Conservation (phyloP, 1,140 invertebrate genomes). For the Neotoxoptera formosana region DNA sequence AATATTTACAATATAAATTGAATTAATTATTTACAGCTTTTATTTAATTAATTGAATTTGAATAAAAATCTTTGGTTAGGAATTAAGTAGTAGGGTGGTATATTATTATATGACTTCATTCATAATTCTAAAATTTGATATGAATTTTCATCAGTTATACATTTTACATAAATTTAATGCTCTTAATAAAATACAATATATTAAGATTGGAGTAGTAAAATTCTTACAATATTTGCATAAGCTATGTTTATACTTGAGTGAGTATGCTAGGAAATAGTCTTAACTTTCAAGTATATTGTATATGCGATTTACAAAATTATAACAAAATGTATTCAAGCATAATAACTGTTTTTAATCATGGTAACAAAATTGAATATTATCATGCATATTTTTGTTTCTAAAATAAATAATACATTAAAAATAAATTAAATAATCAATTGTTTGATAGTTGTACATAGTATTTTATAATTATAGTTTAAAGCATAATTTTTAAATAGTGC, state of each 20-base stretch:
- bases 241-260: background rate
- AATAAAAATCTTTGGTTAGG: background rate
- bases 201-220: background rate
- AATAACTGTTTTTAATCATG: slow-evolving; percentile 52
- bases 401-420: slow-evolving; percentile 36
- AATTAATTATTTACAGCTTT: too few relatives aligned
- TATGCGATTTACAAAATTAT: slow-evolving; percentile 20
- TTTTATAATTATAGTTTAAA: slow-evolving; percentile 44
- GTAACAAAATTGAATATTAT: slow-evolving; percentile 50
- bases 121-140: background rate
- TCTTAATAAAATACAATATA: background rate
- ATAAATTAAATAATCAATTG: slow-evolving; percentile 33
- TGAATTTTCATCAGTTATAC: background rate
- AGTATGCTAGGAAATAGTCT: background rate
- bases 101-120: background rate
- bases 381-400: slow-evolving; percentile 37
- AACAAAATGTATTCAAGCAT: slow-evolving; percentile 37
- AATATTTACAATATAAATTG: too few relatives aligned
- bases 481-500: slow-evolving; percentile 48
- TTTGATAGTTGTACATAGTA: slow-evolving; percentile 23
- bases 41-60: too few relatives aligned
- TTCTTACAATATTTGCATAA: background rate
- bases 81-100: background rate
- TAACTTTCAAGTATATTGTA: background rate
- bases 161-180: background rate